Evolutionary conservation across 53 echinoderm and acorn worm species (phyloP).

Genomic region (Paracentrotus lividus): DNA sequence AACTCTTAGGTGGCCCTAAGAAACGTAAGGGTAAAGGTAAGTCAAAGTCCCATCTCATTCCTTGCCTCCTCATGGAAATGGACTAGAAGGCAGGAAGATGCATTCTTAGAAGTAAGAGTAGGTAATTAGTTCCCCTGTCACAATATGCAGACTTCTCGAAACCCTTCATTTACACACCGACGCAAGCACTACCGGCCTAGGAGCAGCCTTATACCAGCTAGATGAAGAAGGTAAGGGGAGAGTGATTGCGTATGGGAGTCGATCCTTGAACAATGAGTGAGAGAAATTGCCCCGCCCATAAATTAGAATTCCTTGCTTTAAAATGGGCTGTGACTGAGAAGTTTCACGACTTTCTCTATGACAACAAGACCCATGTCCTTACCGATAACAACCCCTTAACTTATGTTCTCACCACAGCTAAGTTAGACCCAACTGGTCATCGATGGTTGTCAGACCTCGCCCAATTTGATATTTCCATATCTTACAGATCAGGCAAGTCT

Average conservation of each 20-base stretch:
- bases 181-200: background rate
- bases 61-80: background rate
- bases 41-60: background rate
- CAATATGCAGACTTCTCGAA: conserved; percentile 50
- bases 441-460: background rate
- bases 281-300: background rate
- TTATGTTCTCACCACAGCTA: conserved; percentile 59
- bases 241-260: conserved; percentile 61
- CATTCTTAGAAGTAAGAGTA: conserved; percentile 13
- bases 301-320: background rate
- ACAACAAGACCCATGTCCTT: conserved; percentile 59
- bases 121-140: conserved; percentile 1
- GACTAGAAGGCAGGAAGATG: background rate
- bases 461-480: background rate
- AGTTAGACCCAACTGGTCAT: conserved; percentile 67
- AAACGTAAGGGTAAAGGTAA: background rate
- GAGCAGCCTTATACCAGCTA: conserved; percentile 52
- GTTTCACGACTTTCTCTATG: conserved; percentile 75
- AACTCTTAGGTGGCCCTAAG: conserved; percentile 9
- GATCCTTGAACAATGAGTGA: background rate
- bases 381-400: conserved; percentile 81
- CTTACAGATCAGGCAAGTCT: background rate
- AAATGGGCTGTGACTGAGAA: conserved; percentile 59
- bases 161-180: conserved; percentile 36
- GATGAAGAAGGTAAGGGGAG: conserved; percentile 47